These are phyloP conservation scores for Papilio dardanus DNA, from an alignment of 1,140 invertebrate species.

Conservation along the genomic window DNA sequence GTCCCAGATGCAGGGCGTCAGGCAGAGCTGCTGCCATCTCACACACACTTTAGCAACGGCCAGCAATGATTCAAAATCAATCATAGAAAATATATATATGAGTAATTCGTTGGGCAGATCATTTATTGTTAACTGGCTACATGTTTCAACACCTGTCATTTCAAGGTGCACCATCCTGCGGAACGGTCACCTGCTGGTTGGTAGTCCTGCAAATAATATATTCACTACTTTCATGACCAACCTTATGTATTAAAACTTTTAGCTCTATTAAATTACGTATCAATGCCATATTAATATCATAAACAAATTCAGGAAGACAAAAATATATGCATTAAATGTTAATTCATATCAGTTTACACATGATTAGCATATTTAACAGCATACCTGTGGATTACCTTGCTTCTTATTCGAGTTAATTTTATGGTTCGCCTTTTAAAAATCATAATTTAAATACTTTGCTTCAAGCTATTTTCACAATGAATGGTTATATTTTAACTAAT, in stretches of 20 bases:
- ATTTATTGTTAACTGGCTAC: conserved; percentile 73
- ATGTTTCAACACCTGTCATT: conserved; percentile 65
- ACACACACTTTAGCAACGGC: conserved; percentile 78
- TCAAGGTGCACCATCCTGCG: conserved; percentile 76
- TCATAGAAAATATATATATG: conserved; percentile 81
- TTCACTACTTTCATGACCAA: not conserved
- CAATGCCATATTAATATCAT: conserved; percentile 4
- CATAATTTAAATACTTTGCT: conserved; percentile 75
- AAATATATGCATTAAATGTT: conserved; percentile 22
- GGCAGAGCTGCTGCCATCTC: conserved; percentile 78
- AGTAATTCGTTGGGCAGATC: conserved; percentile 82
- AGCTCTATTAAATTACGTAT: not conserved
- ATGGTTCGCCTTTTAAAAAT: conserved; percentile 75
- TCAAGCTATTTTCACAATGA: conserved; percentile 56
- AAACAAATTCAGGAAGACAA: conserved; percentile 20
- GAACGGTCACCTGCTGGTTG: conserved; percentile 47
- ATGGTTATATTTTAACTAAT: conserved; percentile 50
- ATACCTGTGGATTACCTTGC: conserved; percentile 73
- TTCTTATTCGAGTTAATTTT: conserved; percentile 74
- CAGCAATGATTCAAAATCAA: conserved; percentile 79
- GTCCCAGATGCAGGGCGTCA: conserved; percentile 79
- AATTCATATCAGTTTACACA: conserved; percentile 26
- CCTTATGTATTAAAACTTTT: not conserved
- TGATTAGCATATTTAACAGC: conserved; percentile 40
- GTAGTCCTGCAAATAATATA: conserved; percentile 62